Conservation (phyloP, 2,888 invertebrate species). For the Machimus rusticus region DNA sequence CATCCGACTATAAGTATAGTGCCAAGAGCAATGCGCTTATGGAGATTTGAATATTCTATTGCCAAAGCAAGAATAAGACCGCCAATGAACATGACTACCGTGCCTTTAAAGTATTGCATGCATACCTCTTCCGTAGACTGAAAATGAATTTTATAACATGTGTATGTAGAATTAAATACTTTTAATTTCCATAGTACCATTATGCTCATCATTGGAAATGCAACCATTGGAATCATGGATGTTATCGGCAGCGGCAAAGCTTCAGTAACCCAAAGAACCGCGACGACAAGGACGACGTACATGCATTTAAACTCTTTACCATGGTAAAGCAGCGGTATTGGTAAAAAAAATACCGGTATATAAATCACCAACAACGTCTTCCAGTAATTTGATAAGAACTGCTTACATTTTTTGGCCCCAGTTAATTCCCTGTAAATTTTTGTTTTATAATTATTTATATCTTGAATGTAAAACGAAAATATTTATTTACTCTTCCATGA, state of each 20-base stretch:
- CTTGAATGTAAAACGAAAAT: not conserved
- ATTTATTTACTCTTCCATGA: not conserved
- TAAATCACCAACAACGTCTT: conserved; percentile 74
- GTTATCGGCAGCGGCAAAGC: conserved; percentile 83
- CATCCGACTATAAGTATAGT: conserved; percentile 81
- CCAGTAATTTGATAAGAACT: conserved; percentile 75
- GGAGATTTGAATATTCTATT: conserved; percentile 88
- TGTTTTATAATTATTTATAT: not conserved
- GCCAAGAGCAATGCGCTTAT: conserved; percentile 84
- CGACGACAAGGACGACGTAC: conserved; percentile 83
- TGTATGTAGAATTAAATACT: not conserved
- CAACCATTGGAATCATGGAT: conserved; percentile 81
- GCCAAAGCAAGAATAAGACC: conserved; percentile 91
- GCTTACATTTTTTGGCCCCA: not conserved
- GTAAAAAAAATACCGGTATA: conserved; percentile 74
- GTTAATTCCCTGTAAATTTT: not conserved
- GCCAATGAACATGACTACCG: conserved; percentile 87
- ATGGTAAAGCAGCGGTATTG: conserved; percentile 70
- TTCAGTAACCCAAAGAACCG: conserved; percentile 84
- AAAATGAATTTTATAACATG: not conserved
- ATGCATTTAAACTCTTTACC: conserved; percentile 72
- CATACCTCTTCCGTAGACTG: conserved; percentile 68
- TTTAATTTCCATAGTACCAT: conserved; percentile 61
- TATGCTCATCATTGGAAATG: conserved; percentile 84
- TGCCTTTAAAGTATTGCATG: conserved; percentile 79